These are phyloP conservation scores for Alligator mississippiensis DNA, from an alignment of 2,113 vertebrate species.

Conservation along the genomic window DNA sequence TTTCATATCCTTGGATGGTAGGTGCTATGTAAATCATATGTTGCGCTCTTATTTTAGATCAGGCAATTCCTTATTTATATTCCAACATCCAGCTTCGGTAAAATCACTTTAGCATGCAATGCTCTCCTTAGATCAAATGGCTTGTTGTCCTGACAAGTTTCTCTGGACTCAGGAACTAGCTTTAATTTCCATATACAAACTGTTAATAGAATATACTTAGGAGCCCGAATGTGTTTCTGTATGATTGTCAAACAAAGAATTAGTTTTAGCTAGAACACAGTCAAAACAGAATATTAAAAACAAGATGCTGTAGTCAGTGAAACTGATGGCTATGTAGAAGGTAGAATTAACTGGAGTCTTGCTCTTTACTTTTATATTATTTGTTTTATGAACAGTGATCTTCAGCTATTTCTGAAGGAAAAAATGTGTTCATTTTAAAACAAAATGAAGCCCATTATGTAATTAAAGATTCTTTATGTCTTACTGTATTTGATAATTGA, in stretches of 20 bases:
- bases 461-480: slow-evolving; percentile 7
- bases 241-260: slow-evolving; percentile 48
- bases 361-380: neutral
- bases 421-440: slow-evolving; percentile 3
- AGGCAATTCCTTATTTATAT: slow-evolving; percentile 31
- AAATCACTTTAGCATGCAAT: slow-evolving; percentile 5
- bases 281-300: neutral
- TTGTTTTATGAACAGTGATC: neutral
- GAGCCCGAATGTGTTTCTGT: slow-evolving; percentile 34
- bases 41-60: neutral
- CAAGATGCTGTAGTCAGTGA: neutral
- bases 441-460: neutral
- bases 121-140: slow-evolving; percentile 2
- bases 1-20: neutral
- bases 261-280: neutral
- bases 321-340: slow-evolving; percentile 7
- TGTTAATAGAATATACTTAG: slow-evolving; percentile 47
- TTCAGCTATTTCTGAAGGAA: slow-evolving; percentile 1
- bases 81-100: neutral
- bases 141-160: slow-evolving; percentile 13
- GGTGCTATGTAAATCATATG: neutral
- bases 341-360: neutral
- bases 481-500: slow-evolving; percentile 22
- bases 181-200: slow-evolving; percentile 24
- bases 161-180: slow-evolving; percentile 6